phyloP scores from a whole-genome alignment of 1,140 invertebrate genomes.

The Bombus consobrinus region DNA sequence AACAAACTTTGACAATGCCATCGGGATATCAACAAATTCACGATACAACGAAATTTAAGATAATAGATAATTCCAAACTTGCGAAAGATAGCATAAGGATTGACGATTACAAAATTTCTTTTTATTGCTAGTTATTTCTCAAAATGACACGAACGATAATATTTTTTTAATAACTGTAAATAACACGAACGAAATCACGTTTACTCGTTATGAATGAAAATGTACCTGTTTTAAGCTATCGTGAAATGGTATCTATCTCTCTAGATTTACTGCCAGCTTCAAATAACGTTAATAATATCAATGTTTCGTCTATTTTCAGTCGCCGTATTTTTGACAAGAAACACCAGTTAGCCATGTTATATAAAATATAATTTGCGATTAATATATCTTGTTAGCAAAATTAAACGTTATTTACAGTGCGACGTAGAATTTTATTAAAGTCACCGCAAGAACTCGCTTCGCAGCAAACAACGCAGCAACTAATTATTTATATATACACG shows the following conservation, averaged over 20 bases:
- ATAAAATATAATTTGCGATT: constrained; percentile 1
- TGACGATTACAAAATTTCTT: background rate
- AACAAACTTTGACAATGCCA: background rate
- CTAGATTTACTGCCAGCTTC: constrained; percentile 1
- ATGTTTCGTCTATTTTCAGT: constrained; percentile 5
- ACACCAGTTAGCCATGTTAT: background rate
- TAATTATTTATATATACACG: background rate
- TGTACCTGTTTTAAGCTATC: constrained; percentile 12
- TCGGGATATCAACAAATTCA: background rate
- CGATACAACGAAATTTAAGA: constrained; percentile 25
- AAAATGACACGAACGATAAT: background rate
- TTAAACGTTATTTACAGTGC: constrained; percentile 17
- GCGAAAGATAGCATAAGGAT: background rate
- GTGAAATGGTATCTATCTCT: background rate
- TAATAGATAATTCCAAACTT: background rate
- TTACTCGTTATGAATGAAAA: background rate
- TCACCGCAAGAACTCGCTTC: background rate
- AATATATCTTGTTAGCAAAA: constrained; percentile 6
- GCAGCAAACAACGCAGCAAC: background rate
- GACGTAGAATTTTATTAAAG: background rate
- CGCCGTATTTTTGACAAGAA: background rate
- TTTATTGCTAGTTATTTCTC: background rate
- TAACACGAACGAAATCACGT: background rate
- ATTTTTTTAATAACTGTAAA: constrained; percentile 16
- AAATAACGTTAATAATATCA: constrained; percentile 6